Base-by-base conservation (phyloP, 2,113 vertebrate species). In the Ailurus styani region DNA sequence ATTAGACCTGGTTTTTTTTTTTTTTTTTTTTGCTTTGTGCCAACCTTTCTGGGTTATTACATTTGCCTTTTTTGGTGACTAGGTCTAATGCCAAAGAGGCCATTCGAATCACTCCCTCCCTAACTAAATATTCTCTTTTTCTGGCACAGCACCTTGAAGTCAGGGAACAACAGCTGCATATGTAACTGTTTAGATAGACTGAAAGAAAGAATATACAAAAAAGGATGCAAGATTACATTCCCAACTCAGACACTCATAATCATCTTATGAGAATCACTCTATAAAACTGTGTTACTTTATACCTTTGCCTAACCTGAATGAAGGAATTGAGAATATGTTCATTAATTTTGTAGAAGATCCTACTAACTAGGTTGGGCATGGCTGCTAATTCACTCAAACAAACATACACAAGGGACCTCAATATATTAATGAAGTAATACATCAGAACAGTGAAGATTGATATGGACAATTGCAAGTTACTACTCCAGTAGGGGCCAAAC, bases 321-420 rank as follows among this genome's bases (percentile, higher is more conserved):
- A 94, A 90, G 47, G 54, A 83, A 97, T 1, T 75, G 66, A 95
- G 90, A 96, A 83, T 55, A 90, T 37, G 17, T 18, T 95, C 94
- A 94, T 97, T 95, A 97, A 96, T 94, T 92, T 72, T 97, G 68
- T 34, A 96, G 14, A 75, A 50, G 85, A 31, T 90, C 66, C 70
- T 55, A 87, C 31, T 15, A 91, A 91, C 25, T 68, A 68, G 57
- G 72, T 79, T 82, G 54, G 47, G 10, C 37, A 68, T 27, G 18
- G 85, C 21, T 64, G 70, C 54, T 62, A 91, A 95, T 52, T 93
- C 29, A 60, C n/a, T 95, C 55, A 93, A 78, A 37, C 12, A 77
- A 95, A 95, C 64, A 70, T 64, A 88, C 17, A 37, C 17, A 20
- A 88, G 7, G 6, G 20, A 78, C 23, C 45, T 94, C 29, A 29